Base-by-base conservation (phyloP, 2,797 vertebrate species). In the Bradypodion ventrale region DNA sequence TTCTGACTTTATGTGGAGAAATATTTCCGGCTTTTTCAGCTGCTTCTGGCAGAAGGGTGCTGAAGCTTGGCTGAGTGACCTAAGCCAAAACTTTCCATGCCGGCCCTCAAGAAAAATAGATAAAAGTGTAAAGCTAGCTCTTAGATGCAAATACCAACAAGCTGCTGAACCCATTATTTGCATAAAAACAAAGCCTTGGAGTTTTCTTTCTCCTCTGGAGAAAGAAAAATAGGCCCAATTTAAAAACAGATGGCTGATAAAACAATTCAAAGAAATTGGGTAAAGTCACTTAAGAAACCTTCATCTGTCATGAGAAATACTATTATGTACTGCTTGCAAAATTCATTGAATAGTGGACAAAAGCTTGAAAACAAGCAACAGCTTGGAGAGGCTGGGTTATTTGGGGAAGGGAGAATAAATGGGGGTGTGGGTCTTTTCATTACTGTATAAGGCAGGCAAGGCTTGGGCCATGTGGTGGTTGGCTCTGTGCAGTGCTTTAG, bases 241-340 rank as follows among this genome's bases (percentile, higher is more conserved):
- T 93, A 87, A 91, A 92, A 94, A 87, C 90, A 92, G 92, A 93
- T 88, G 89, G 89, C 72, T 91, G 87, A 70, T 88, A 80, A 93
- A 92, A 95, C 91, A 94, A 93, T 92, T 88, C 90, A 85, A 84
- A 92, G 78, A 85, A 90, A 84, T 35, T 0, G 12, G 69, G 82
- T 83, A 77, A 72, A 75, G 81, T 66, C 74, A 76, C 74, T 78
- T 83, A 93, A 91, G 91, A 91, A 87, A 83, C 85, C 72, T 93
- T 92, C 5, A 85, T 81, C 78, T 87, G 83, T 92, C 92, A 89
- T 89, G 90, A 89, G 87, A 86, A 93, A 84, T 56, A 75, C 76
- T 72, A 69, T 83, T 88, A 75, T n/a, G 46, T 32, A 72, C 66
- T 77, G 59, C 68, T 81, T 84, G 87, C 79, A 85, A 89, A 84